Evolutionary conservation across 2,888 invertebrate genomes (phyloP).

Genomic region (Rapana venosa): DNA sequence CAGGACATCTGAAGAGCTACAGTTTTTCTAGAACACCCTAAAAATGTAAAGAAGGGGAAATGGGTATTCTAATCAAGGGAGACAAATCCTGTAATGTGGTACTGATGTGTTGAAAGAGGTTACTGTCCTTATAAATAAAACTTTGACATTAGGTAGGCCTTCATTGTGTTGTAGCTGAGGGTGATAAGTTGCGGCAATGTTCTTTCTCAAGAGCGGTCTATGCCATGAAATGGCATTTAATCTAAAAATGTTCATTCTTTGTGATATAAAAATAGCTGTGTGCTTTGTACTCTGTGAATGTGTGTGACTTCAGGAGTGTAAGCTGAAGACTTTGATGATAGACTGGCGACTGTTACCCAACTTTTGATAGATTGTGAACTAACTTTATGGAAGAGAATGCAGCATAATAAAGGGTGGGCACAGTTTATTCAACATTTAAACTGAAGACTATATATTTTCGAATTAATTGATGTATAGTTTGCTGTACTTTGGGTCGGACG

Average conservation of each 20-base stretch:
- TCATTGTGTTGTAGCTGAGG: too few relatives aligned
- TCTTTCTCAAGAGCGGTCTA: too few relatives aligned
- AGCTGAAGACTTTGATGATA: not conserved
- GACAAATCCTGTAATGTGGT: not conserved
- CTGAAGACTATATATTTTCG: not conserved
- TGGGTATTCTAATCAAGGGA: conserved; percentile 11
- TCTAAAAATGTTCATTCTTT: too few relatives aligned
- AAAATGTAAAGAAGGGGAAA: too few relatives aligned
- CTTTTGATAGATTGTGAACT: not conserved
- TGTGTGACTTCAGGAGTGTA: too few relatives aligned
- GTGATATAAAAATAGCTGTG: too few relatives aligned
- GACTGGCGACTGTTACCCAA: not conserved
- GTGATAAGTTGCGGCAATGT: too few relatives aligned
- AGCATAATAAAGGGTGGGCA: conserved; percentile 26
- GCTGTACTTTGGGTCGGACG: not conserved
- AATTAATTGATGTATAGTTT: not conserved
- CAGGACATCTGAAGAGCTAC: too few relatives aligned
- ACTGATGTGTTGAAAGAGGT: not conserved
- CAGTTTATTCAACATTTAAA: not conserved
- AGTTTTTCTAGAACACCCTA: too few relatives aligned
- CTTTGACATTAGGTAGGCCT: too few relatives aligned
- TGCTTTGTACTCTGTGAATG: too few relatives aligned
- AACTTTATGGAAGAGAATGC: not conserved
- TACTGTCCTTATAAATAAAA: not conserved
- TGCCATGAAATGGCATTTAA: too few relatives aligned